Conservation (phyloP, 1,140 invertebrate species). For the Cherax destructor region DNA sequence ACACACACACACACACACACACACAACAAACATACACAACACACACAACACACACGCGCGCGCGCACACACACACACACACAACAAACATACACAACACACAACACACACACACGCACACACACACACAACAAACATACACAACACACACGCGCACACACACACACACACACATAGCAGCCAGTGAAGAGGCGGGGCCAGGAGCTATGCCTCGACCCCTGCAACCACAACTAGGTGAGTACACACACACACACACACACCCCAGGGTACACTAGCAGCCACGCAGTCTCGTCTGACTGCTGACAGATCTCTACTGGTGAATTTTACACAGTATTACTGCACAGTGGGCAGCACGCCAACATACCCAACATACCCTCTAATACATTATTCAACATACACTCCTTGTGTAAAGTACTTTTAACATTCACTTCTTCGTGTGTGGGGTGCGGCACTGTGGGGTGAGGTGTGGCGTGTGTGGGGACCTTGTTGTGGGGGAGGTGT, state of each 20-base stretch:
- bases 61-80: too few species aligned
- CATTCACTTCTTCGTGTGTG: not conserved
- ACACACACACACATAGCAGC: slow-evolving; percentile 32
- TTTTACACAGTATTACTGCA: not conserved
- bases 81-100: too few species aligned
- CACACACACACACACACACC: slow-evolving; percentile 1
- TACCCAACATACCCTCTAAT: not conserved
- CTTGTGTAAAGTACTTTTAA: not conserved
- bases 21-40: too few species aligned
- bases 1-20: too few species aligned
- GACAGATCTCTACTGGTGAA: slow-evolving; percentile 33
- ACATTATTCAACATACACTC: not conserved
- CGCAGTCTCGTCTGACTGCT: slow-evolving; percentile 57
- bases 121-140: too few species aligned
- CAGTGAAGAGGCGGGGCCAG: too few species aligned
- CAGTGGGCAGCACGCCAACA: not conserved
- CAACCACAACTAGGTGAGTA: too few species aligned
- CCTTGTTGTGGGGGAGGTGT: not conserved
- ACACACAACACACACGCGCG: too few species aligned
- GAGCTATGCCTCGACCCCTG: too few species aligned
- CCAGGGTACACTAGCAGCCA: slow-evolving; percentile 55
- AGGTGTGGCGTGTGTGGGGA: not conserved
- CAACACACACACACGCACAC: too few species aligned
- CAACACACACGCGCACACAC: slow-evolving; percentile 21
- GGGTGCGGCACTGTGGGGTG: not conserved